Evolutionary conservation across 2,797 vertebrate genomes (phyloP).

Genomic region (Semotilus atromaculatus): DNA sequence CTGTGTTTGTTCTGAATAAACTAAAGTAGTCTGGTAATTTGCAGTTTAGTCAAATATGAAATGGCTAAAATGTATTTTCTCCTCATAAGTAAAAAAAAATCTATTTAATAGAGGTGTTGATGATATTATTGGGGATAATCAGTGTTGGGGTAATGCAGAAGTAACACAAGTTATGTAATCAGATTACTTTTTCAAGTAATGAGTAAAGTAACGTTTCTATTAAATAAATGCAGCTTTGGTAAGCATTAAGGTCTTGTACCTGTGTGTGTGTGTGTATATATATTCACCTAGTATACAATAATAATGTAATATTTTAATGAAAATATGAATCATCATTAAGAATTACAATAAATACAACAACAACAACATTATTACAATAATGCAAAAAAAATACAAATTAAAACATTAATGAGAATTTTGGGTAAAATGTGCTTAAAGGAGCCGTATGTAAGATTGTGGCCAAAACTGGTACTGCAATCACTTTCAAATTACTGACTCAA

Average conservation of each 20-base stretch:
- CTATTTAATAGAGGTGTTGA: neutral
- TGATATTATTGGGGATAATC: neutral
- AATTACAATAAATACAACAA: neutral
- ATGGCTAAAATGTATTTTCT: neutral
- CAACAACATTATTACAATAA: too few relatives aligned
- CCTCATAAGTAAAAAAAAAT: neutral
- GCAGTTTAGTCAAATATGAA: neutral
- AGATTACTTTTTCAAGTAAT: neutral
- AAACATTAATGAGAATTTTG: neutral
- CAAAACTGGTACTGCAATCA: too few relatives aligned
- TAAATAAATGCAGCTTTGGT: too few relatives aligned
- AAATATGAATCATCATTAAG: neutral
- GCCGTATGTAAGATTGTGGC: too few relatives aligned
- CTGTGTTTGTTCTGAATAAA: neutral
- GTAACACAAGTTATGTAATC: neutral
- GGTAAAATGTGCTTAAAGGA: neutral
- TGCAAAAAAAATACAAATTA: too few relatives aligned
- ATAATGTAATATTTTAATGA: neutral
- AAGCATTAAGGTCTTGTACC: too few relatives aligned
- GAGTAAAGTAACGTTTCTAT: neutral
- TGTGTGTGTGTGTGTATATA: too few relatives aligned
- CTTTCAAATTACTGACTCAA: too few relatives aligned
- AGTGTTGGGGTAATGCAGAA: neutral
- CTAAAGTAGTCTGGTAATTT: neutral
- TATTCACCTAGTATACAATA: too few relatives aligned